A percentile compares a stretch with the other conserved stretches of the same genome.
These are phyloP conservation scores for Mandrillus leucophaeus DNA, from an alignment of 2,113 vertebrate genomes.

Conservation along the genomic window DNA sequence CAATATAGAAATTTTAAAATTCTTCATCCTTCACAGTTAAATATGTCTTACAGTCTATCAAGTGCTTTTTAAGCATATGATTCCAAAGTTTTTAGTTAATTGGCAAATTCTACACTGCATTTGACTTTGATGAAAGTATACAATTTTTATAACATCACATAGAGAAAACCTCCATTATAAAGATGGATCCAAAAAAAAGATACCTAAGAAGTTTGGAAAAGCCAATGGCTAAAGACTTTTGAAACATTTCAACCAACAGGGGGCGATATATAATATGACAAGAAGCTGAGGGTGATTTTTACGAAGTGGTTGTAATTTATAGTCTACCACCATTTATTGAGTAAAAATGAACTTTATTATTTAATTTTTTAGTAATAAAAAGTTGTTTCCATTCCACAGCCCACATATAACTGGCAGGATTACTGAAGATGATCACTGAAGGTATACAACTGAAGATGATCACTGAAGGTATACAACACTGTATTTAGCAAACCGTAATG, in stretches of 20 bases:
- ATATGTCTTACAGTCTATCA: not conserved
- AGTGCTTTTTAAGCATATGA: not conserved
- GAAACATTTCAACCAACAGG: constrained; percentile 22
- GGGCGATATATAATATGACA: not conserved
- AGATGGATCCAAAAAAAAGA: not conserved
- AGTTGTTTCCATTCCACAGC: not conserved
- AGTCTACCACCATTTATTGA: not conserved
- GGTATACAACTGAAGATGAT: not conserved
- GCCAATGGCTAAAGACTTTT: not conserved
- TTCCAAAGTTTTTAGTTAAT: not conserved
- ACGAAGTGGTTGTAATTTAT: not conserved
- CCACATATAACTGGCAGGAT: not conserved
- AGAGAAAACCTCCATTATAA: not conserved
- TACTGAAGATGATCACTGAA: not conserved
- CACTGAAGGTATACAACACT: not conserved
- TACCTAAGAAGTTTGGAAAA: not conserved
- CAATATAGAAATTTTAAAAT: constrained; percentile 22
- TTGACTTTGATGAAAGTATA: constrained; percentile 19
- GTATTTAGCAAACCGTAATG: not conserved
- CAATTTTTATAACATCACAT: not conserved
- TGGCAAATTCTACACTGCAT: not conserved
- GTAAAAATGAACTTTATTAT: not conserved
- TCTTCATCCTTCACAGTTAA: constrained; percentile 13
- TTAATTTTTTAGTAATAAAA: not conserved
- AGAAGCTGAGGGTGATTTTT: not conserved